Base-by-base conservation (phyloP, 1,140 invertebrate genomes). In the Caenorhabditis brenneri region DNA sequence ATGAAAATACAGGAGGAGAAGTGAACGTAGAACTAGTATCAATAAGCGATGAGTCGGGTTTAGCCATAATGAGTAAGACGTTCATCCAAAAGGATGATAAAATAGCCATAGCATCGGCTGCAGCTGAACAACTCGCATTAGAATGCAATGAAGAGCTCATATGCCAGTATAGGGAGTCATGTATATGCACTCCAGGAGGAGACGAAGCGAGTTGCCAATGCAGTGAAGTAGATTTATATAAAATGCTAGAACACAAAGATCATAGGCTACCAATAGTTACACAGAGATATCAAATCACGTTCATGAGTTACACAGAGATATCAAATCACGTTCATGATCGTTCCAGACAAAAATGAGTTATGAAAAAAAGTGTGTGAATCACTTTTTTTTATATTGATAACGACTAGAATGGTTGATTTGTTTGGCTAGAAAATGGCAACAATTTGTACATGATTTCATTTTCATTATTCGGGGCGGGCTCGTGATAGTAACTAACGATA, bases 391-490 rank as follows among this genome's bases (percentile, higher is more conserved):
- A 29, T 58, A 39, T 36, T 39, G 58, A 65, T 39, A 65, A 65
- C 19, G 58, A 16, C 19, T 65, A 36, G 58, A 39, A 65, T n/a
- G 36, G 15, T 65, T 39, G 29, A 36, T 16, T 29, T 58, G 55
- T 55, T 55, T 55, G 53, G 53, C 19, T 55, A 55, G 53, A 55
- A 55, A 29, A 22, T 55, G 49, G 53, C 53, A 55, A 55, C 53
- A 55, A 27, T 55, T 27, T 55, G 27, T 27, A 42, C 39, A 27
- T 55, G 53, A 55, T 55, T 55, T 55, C 53, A 55, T 55, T 16
- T n/a, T n/a, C 7, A n/a, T n/a, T 1, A n/a, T n/a, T n/a, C n/a
- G 49, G 49, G 49, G 49, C 15, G 49, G 53, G 53, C 53, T 55
- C 19, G 15, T 51, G 48, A 51, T n/a, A 51, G 19, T n/a, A n/a